Evolutionary conservation across 2,113 vertebrate genomes (phyloP).

Genomic region (Lonchura striata): DNA sequence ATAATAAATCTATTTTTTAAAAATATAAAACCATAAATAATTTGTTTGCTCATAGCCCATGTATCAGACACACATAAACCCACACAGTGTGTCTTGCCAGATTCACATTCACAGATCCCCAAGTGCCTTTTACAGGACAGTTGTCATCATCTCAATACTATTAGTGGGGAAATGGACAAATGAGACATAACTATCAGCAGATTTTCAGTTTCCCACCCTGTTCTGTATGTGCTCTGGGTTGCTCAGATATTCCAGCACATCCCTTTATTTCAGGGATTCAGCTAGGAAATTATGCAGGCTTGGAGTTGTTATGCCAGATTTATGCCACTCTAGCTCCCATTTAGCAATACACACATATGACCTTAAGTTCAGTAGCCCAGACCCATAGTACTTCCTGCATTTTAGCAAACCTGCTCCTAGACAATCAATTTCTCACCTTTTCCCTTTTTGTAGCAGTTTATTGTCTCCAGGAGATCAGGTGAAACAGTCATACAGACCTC

Average conservation of each 20-base stretch:
- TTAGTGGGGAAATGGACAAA: neutral
- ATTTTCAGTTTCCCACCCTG: neutral
- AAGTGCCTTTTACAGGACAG: neutral
- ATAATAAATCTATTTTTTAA: neutral
- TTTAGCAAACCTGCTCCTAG: neutral
- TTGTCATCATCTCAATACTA: neutral
- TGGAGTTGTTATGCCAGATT: neutral
- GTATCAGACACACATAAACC: neutral
- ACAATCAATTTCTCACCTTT: conserved; percentile 55
- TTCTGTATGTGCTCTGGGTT: neutral
- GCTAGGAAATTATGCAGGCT: neutral
- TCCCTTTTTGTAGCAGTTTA: conserved; percentile 52
- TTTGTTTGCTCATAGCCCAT: neutral
- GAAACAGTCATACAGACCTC: neutral
- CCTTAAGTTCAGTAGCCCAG: neutral
- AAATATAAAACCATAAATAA: neutral
- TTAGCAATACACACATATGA: neutral
- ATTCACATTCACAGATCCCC: neutral
- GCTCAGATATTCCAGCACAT: neutral
- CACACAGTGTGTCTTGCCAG: neutral
- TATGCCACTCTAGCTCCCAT: neutral
- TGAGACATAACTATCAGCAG: neutral
- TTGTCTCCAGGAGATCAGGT: conserved; percentile 34
- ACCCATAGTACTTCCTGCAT: neutral
- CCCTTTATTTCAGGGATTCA: neutral